phyloP scores from a whole-genome alignment of 1,140 invertebrate genomes.

The Gonatopus flavifemur region DNA sequence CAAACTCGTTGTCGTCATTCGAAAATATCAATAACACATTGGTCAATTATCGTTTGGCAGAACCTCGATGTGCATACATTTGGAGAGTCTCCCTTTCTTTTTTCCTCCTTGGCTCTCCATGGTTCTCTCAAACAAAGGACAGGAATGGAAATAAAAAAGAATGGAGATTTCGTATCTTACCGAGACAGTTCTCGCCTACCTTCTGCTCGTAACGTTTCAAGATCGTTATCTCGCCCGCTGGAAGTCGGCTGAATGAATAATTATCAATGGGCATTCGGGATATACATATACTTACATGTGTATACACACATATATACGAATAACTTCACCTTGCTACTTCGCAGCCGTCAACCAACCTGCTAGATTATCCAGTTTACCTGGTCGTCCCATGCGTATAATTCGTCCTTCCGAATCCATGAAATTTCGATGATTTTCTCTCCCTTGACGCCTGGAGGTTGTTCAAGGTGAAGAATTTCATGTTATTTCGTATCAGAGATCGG shows the following conservation, averaged over 20 bases:
- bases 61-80: constrained; percentile 40
- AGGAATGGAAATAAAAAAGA: neutral
- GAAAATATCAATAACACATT: constrained; percentile 29
- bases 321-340: too few relatives aligned
- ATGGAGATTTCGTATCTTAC: constrained; percentile 1
- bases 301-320: too few relatives aligned
- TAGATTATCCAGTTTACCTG: too few relatives aligned
- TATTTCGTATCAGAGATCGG: too few relatives aligned
- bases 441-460: too few relatives aligned
- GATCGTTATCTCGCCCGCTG: neutral
- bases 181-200: neutral
- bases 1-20: constrained; percentile 21
- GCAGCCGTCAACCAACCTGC: too few relatives aligned
- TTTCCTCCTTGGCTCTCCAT: neutral
- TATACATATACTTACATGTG: too few relatives aligned
- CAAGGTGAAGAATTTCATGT: too few relatives aligned
- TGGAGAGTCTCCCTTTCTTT: constrained; percentile 19
- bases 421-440: too few relatives aligned
- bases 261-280: neutral
- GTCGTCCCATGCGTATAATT: too few relatives aligned
- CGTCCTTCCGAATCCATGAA: too few relatives aligned
- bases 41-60: constrained; percentile 43
- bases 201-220: neutral
- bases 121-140: neutral
- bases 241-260: neutral